Conservation (phyloP, 2,797 vertebrate genomes). For the Thunnus albacares region DNA sequence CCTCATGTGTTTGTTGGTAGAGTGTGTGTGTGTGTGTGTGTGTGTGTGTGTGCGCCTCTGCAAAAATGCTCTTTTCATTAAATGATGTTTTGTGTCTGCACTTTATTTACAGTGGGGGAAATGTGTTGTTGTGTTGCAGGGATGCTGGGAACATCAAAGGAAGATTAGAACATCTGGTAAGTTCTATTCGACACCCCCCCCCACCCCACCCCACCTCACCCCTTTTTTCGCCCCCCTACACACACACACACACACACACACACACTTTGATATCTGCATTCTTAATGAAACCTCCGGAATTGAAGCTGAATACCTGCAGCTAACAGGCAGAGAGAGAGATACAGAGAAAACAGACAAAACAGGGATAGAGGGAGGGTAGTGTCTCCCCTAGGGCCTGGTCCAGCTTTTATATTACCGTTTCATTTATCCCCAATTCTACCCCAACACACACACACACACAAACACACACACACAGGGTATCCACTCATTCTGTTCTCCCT, state of each 20-base stretch:
- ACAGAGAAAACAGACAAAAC: constrained; percentile 47
- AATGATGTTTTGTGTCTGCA: constrained; percentile 55
- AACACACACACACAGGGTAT: constrained; percentile 15
- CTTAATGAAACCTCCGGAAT: constrained; percentile 92
- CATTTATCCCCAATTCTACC: constrained; percentile 45
- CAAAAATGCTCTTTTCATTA: constrained; percentile 45
- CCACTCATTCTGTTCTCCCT: constrained; percentile 7
- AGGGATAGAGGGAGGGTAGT: constrained; percentile 45
- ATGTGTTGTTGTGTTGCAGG: constrained; percentile 96
- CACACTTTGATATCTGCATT: constrained; percentile 93
- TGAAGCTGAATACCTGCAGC: constrained; percentile 88
- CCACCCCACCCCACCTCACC: constrained; percentile 37
- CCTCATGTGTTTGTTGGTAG: not conserved
- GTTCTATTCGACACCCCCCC: constrained; percentile 87
- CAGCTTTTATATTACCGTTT: constrained; percentile 62
- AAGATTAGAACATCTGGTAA: constrained; percentile 99
- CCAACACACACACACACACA: constrained; percentile 31
- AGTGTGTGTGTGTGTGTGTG: not conserved
- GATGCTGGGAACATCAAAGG: constrained; percentile 93
- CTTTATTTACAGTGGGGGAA: constrained; percentile 90
- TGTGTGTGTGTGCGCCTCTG: constrained; percentile 7
- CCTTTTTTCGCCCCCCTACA: constrained; percentile 55
- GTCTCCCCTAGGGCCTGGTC: constrained; percentile 47
- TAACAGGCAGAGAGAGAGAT: constrained; percentile 53
- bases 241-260: constrained; percentile 33